Evolutionary conservation across 2,888 invertebrate species (phyloP).

Genomic region (Epinotia bilunana): DNA sequence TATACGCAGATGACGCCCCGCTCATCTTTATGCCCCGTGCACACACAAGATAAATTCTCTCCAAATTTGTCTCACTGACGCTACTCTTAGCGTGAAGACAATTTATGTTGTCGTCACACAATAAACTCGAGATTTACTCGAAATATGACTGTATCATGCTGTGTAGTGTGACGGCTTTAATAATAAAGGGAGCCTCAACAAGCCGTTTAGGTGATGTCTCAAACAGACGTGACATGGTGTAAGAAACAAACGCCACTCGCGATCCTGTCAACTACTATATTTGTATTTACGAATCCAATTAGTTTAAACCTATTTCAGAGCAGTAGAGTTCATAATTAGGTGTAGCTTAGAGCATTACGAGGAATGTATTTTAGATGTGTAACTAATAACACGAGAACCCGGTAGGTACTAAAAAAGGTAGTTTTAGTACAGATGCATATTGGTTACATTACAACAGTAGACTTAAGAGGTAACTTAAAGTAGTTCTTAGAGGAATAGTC

Average conservation of each 20-base stretch:
- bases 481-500: no score
- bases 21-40: conserved; percentile 45
- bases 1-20: conserved; percentile 47
- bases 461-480: no score
- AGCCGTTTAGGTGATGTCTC: conserved; percentile 28
- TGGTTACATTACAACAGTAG: no score
- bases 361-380: no score
- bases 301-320: conserved; percentile 3
- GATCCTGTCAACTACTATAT: conserved; percentile 20
- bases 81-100: conserved; percentile 39
- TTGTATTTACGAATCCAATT: conserved; percentile 16
- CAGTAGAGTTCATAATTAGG: neutral
- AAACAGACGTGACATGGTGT: conserved; percentile 37
- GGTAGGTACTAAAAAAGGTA: no score
- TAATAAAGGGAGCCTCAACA: conserved; percentile 35
- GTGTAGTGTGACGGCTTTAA: conserved; percentile 37
- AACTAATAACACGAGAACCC: no score
- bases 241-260: conserved; percentile 12
- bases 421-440: no score
- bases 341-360: neutral
- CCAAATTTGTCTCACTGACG: conserved; percentile 42
- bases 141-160: conserved; percentile 43
- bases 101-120: conserved; percentile 41
- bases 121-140: conserved; percentile 41
- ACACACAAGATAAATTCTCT: conserved; percentile 45